phyloP scores from a whole-genome alignment of 1,140 invertebrate species.

The Drosophila triauraria region DNA sequence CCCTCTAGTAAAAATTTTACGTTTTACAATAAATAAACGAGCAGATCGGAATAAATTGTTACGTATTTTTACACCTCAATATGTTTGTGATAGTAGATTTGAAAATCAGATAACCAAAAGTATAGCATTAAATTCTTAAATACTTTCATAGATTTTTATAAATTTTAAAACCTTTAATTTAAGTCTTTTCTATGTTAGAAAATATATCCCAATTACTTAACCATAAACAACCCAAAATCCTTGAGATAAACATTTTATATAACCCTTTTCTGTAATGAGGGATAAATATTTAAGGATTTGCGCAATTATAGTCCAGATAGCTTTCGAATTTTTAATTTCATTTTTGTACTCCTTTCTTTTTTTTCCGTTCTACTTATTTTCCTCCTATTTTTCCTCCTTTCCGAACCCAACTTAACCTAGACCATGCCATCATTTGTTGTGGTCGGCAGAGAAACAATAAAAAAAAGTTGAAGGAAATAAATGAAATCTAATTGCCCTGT shows the following conservation, averaged over 20 bases:
- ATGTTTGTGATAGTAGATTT: not conserved
- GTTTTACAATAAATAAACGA: not conserved
- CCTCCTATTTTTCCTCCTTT: not conserved
- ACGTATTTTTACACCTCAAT: too few relatives aligned
- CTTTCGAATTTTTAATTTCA: slow-evolving; percentile 32
- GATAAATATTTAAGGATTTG: slow-evolving; percentile 30
- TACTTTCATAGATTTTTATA: not conserved
- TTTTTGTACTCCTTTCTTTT: slow-evolving; percentile 5
- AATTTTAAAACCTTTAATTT: not conserved
- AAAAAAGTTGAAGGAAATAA: slow-evolving; percentile 36
- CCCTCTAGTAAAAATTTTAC: not conserved
- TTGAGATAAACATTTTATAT: slow-evolving; percentile 8
- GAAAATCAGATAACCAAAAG: too few relatives aligned
- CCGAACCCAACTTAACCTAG: slow-evolving; percentile 39
- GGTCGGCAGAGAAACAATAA: slow-evolving; percentile 30
- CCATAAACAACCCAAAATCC: not conserved
- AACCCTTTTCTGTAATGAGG: slow-evolving; percentile 12
- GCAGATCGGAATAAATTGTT: too few relatives aligned
- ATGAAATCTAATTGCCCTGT: slow-evolving; percentile 50
- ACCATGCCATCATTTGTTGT: slow-evolving; percentile 46
- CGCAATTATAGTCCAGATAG: slow-evolving; percentile 30
- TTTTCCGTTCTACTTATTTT: not conserved
- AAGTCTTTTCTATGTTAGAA: not conserved
- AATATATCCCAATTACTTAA: not conserved
- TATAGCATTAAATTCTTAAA: not conserved